Evolutionary conservation across 2,888 invertebrate species (phyloP).

Genomic region (Trileptium ribeirensis): DNA sequence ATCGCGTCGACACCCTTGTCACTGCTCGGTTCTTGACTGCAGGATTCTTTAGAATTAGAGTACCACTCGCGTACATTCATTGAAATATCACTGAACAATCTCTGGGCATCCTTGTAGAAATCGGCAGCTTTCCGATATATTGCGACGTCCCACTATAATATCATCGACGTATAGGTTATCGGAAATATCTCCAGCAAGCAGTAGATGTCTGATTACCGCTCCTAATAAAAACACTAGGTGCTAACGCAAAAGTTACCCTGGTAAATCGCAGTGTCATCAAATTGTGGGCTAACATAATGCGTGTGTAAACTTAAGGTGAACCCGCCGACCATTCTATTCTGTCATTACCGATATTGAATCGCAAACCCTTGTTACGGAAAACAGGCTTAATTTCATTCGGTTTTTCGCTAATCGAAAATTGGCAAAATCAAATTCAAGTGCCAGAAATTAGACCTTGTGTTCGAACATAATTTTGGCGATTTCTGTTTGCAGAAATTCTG

Average conservation of each 20-base stretch:
- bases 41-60: not conserved
- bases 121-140: not conserved
- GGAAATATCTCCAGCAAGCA: not conserved
- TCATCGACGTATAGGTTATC: not conserved
- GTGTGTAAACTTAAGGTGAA: too few relatives aligned
- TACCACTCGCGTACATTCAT: not conserved
- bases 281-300: slow-evolving; percentile 27
- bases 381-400: too few relatives aligned
- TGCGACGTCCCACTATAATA: not conserved
- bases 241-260: slow-evolving; percentile 35
- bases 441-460: too few relatives aligned
- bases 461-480: too few relatives aligned
- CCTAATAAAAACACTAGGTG: slow-evolving; percentile 26
- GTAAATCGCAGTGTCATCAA: slow-evolving; percentile 30
- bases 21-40: not conserved
- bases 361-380: too few relatives aligned
- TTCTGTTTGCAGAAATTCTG: too few relatives aligned
- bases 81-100: not conserved
- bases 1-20: not conserved
- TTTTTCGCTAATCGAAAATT: too few relatives aligned
- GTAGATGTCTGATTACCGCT: slow-evolving; percentile 26
- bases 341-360: too few relatives aligned
- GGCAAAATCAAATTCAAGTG: too few relatives aligned
- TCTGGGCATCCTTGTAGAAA: not conserved
- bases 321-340: too few relatives aligned